These are phyloP conservation scores for Semaprochilodus insignis DNA, from an alignment of 2,797 vertebrate species.

Conservation along the genomic window DNA sequence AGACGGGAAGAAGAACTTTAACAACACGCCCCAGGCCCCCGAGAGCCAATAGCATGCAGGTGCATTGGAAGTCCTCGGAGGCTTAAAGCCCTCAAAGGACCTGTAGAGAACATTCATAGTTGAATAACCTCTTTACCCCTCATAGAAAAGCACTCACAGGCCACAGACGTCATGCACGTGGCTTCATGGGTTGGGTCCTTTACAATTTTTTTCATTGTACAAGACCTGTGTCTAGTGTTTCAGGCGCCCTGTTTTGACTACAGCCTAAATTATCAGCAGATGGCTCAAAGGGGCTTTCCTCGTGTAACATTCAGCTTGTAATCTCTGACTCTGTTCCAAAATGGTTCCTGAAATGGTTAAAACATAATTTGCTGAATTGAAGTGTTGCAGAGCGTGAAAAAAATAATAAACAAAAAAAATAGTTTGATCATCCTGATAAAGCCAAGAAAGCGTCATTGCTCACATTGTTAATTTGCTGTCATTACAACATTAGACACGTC, in stretches of 20 bases:
- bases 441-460: not conserved
- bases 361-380: not conserved
- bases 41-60: conserved; percentile 46
- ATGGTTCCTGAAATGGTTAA: conserved; percentile 33
- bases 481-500: conserved; percentile 18
- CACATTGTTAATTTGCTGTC: conserved; percentile 14
- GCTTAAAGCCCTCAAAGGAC: conserved; percentile 44
- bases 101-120: conserved; percentile 41
- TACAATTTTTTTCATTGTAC: conserved; percentile 47
- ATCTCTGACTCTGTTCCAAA: conserved; percentile 13
- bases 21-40: conserved; percentile 6
- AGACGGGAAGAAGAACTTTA: conserved; percentile 32
- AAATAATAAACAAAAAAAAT: not conserved
- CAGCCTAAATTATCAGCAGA: conserved; percentile 53
- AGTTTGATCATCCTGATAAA: not conserved
- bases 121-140: conserved; percentile 55
- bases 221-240: conserved; percentile 49
- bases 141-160: conserved; percentile 31
- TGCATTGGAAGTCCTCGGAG: conserved; percentile 7
- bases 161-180: conserved; percentile 32
- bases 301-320: not conserved
- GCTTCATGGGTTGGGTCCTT: conserved; percentile 27
- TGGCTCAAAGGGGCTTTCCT: conserved; percentile 40
- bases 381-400: not conserved
- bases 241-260: conserved; percentile 39